Percentiles rank a stretch among this genome's conserved stretches.
Evolutionary conservation across 92 coral and sea anemone species (phyloP).

Genomic region (Epizoanthus stellaris): DNA sequence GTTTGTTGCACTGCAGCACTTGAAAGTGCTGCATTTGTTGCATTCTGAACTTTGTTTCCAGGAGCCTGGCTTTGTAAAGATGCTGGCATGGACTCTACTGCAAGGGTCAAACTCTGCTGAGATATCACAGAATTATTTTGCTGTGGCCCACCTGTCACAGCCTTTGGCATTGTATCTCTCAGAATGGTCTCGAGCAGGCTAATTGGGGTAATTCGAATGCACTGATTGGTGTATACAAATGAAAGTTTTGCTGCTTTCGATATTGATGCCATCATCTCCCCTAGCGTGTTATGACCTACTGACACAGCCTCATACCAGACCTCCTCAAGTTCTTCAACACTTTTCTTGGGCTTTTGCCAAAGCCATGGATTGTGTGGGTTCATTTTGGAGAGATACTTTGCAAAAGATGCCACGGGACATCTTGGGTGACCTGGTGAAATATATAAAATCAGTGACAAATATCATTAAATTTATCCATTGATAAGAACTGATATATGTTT

Average conservation of each 20-base stretch:
- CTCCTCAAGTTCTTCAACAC: constrained; percentile 44
- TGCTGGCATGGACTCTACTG: neutral
- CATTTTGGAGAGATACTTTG: constrained; percentile 50
- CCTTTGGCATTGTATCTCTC: neutral
- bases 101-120: neutral
- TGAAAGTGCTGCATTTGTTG: neutral
- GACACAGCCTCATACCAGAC: constrained; percentile 69
- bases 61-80: constrained; percentile 1
- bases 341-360: constrained; percentile 60
- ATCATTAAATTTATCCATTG: too few species aligned
- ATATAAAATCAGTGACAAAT: neutral
- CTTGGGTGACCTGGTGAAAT: constrained; percentile 74
- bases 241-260: constrained; percentile 83
- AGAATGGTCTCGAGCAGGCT: constrained; percentile 54
- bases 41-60: neutral
- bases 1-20: neutral
- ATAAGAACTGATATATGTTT: too few species aligned
- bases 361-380: constrained; percentile 63
- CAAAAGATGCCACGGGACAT: constrained; percentile 58
- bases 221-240: constrained; percentile 81
- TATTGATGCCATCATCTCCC: constrained; percentile 88
- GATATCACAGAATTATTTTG: neutral
- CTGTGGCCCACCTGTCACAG: too few species aligned
- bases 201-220: constrained; percentile 78
- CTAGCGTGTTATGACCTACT: constrained; percentile 85